Evolutionary conservation across 2,888 invertebrate species (phyloP).

Genomic region (Drosophila leonis): DNA sequence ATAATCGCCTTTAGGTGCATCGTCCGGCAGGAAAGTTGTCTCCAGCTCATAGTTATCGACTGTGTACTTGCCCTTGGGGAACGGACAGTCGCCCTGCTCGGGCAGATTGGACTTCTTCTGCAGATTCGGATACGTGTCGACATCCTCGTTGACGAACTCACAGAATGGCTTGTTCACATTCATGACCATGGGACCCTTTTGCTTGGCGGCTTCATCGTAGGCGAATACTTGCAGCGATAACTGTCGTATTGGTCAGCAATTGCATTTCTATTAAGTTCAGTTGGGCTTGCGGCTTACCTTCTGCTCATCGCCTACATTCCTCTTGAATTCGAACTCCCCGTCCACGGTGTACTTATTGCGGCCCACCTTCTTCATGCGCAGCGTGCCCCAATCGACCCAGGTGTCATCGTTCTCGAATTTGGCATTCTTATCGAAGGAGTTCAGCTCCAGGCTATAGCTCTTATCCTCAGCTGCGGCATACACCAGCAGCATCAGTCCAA

Average conservation of each 20-base stretch:
- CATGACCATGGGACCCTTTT: conserved; percentile 61
- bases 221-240: conserved; percentile 60
- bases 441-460: conserved; percentile 72
- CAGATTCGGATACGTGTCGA: conserved; percentile 69
- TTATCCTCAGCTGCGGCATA: conserved; percentile 42
- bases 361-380: conserved; percentile 70
- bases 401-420: conserved; percentile 60
- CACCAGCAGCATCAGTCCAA: conserved; percentile 37
- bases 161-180: conserved; percentile 68
- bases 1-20: conserved; percentile 75
- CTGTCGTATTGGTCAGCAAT: conserved; percentile 17
- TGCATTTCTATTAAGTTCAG: background rate
- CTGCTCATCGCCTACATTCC: conserved; percentile 74
- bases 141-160: conserved; percentile 66
- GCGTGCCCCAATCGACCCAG: conserved; percentile 76
- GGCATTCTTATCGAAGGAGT: conserved; percentile 62
- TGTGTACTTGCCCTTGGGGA: conserved; percentile 71
- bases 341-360: conserved; percentile 70
- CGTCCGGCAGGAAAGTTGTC: conserved; percentile 66
- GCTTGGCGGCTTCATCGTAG: conserved; percentile 52
- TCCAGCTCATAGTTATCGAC: conserved; percentile 71
- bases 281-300: conserved; percentile 37
- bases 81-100: conserved; percentile 65
- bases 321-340: conserved; percentile 66
- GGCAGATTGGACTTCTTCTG: conserved; percentile 69